Evolutionary conservation across 1,140 invertebrate species (phyloP).

Genomic region (Heliconius melpomene): DNA sequence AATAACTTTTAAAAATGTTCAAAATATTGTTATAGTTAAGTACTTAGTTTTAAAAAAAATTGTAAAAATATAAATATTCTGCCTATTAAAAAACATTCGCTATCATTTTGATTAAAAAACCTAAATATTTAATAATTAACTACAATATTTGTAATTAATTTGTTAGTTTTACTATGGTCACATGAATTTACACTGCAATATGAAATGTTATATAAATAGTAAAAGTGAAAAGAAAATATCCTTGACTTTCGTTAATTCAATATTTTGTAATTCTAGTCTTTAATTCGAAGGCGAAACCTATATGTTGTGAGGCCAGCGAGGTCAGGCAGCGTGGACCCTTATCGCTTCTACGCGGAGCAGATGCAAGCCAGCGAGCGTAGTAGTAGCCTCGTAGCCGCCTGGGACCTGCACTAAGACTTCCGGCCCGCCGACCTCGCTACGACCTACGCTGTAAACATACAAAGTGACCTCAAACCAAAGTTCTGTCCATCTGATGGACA

Average conservation of each 20-base stretch:
- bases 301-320: conserved; percentile 83
- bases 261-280: conserved; percentile 76
- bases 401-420: neutral
- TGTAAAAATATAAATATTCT: too few relatives aligned
- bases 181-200: neutral
- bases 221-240: neutral
- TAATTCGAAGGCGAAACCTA: conserved; percentile 81
- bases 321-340: conserved; percentile 78
- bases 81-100: too few relatives aligned
- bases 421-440: conserved; percentile 32
- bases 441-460: conserved; percentile 53
- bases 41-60: too few relatives aligned
- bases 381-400: conserved; percentile 83
- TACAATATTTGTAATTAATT: too few relatives aligned
- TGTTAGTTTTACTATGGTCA: neutral
- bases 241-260: conserved; percentile 34
- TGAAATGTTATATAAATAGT: neutral
- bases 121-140: too few relatives aligned
- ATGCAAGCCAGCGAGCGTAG: conserved; percentile 79
- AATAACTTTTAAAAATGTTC: too few relatives aligned
- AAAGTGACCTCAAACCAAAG: conserved; percentile 77
- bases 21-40: too few relatives aligned
- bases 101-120: too few relatives aligned
- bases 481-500: conserved; percentile 62
- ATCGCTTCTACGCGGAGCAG: conserved; percentile 81